phyloP scores from a whole-genome alignment of 2,888 invertebrate genomes.

The Stramonita haemastoma region DNA sequence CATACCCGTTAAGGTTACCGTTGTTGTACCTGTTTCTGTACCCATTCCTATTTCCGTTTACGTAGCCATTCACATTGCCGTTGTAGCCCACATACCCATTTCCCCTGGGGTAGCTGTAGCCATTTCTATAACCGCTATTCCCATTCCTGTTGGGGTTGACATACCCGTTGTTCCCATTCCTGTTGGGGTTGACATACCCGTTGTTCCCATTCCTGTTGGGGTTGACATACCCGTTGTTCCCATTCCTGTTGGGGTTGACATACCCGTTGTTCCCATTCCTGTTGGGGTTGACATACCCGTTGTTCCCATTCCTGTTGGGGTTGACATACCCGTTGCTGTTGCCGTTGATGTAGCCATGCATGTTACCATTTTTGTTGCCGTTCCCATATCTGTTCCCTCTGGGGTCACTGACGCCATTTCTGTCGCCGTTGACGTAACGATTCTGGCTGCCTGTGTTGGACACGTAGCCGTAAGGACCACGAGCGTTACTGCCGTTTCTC shows the following conservation, averaged over 20 bases:
- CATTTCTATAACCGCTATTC: not conserved
- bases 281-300: not conserved
- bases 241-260: not conserved
- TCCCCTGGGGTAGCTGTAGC: too few relatives aligned
- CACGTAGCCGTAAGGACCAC: not conserved
- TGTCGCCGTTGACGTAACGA: constrained; percentile 10
- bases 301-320: not conserved
- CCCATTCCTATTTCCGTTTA: not conserved
- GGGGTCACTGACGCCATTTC: not conserved
- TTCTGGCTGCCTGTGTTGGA: not conserved
- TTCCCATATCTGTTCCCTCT: not conserved
- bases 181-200: not conserved
- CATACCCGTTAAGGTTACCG: not conserved
- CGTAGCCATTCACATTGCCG: not conserved
- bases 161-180: not conserved
- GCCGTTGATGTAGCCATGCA: not conserved
- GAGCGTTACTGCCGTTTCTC: not conserved
- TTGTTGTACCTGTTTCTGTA: not conserved
- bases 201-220: not conserved
- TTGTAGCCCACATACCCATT: not conserved
- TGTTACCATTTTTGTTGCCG: constrained; percentile 14
- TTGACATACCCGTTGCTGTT: not conserved
- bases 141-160: not conserved
- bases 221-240: not conserved
- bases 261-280: not conserved